Base-by-base conservation (phyloP, 1,140 invertebrate species). In the Lucilia sericata region DNA sequence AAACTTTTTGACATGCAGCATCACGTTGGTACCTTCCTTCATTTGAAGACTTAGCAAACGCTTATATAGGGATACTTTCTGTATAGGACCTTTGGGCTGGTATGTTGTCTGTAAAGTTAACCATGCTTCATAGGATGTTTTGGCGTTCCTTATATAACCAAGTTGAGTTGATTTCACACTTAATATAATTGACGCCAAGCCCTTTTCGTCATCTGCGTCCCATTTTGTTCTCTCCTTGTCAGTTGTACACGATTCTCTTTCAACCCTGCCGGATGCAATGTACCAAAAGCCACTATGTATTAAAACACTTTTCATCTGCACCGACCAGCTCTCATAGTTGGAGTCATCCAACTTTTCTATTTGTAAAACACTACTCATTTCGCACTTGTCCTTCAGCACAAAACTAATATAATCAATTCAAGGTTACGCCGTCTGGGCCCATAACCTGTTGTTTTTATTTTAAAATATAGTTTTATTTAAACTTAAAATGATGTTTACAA, bases 291-390 rank as follows among this genome's bases (percentile, higher is more conserved):
- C 85, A 55, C 19, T 25, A 21, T 84, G 80, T 12, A 85, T 51
- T 21, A 85, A 42, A 13, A 85, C 65, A 47, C 85, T 85, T 65
- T 76, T 85, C 85, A 85, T 85, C 19, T 85, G 82, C 17, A 85
- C 70, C 17, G 78, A 75, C 85, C 85, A 85, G 5, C 75, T 78
- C n/a, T 78, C 49, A 49, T 84, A 85, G 74, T 85, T 84, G 3
- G 42, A 21, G 25, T 47, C 83, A 82, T 85, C 81, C 30, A 85
- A 49, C 30, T 85, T 85, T 60, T 85, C 83, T 19, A 85, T 85
- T 34, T 49, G 42, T 13, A n/a, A 65, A n/a, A 83, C 17, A 5
- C 30, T 34, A n/a, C 70, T 75, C 83, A 75, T 83, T 25, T 83
- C 25, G 25, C 25, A 30, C 25, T 30, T 30, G 25, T 30, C 25